Evolutionary conservation across 1,140 invertebrate genomes (phyloP).

Genomic region (Hylaeus anthracinus): DNA sequence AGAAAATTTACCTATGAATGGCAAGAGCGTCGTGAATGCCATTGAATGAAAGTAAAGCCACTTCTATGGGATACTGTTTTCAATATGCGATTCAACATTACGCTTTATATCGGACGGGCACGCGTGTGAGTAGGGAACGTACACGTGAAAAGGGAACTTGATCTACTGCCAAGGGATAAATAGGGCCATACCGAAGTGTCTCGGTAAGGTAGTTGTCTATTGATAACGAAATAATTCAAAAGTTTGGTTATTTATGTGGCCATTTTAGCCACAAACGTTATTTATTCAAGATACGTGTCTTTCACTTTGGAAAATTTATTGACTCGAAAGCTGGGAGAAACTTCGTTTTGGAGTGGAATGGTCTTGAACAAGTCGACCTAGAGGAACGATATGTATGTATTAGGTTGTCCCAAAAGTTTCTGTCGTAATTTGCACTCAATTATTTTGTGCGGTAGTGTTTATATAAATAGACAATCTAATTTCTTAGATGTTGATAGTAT

Average conservation of each 20-base stretch:
- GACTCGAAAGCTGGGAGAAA: neutral
- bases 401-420: too few species aligned
- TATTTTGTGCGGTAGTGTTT: too few species aligned
- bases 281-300: neutral
- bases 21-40: conserved; percentile 10
- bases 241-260: conserved; percentile 26
- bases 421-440: too few species aligned
- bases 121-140: neutral
- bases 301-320: neutral
- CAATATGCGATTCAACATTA: conserved; percentile 16
- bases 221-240: conserved; percentile 38
- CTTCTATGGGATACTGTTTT: conserved; percentile 8
- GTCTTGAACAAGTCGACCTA: too few species aligned
- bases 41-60: conserved; percentile 12
- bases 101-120: conserved; percentile 8
- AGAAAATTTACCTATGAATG: conserved; percentile 30
- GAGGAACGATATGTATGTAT: too few species aligned
- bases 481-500: too few species aligned
- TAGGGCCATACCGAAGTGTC: neutral
- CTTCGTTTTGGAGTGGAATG: neutral
- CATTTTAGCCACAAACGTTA: neutral
- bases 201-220: neutral
- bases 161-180: conserved; percentile 25
- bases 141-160: conserved; percentile 15
- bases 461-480: too few species aligned